Evolutionary conservation across 2,113 vertebrate genomes (phyloP).

Genomic region (Camarhynchus parvulus): DNA sequence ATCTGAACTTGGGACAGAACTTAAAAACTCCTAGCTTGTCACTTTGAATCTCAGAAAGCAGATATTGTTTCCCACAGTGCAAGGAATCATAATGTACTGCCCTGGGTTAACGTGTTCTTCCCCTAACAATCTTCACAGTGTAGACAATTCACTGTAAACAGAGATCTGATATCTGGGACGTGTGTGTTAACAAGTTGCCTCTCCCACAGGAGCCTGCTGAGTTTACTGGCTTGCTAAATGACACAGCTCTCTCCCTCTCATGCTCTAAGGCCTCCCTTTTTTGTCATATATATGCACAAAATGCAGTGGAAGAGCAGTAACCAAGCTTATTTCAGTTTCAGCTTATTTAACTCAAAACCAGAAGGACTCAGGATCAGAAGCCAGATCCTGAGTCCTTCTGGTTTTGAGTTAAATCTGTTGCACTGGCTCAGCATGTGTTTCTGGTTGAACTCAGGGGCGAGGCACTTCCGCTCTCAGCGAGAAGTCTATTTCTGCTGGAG

Average conservation of each 20-base stretch:
- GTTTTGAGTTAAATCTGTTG: not conserved
- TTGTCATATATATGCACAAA: not conserved
- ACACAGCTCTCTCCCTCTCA: not conserved
- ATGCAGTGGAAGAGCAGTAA: not conserved
- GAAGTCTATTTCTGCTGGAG: not conserved
- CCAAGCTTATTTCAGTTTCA: not conserved
- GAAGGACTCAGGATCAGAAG: not conserved
- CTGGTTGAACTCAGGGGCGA: not conserved
- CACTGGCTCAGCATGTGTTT: not conserved
- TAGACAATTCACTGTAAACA: not conserved
- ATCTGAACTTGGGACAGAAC: not conserved
- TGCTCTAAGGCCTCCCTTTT: not conserved
- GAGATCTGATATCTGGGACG: not conserved
- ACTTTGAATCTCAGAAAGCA: not conserved
- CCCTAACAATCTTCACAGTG: not conserved
- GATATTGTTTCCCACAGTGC: not conserved
- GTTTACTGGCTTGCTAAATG: not conserved
- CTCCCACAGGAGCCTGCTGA: not conserved
- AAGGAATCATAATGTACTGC: not conserved
- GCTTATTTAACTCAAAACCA: too few relatives aligned
- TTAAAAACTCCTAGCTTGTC: not conserved
- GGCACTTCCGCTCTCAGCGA: not conserved
- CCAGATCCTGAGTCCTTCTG: not conserved
- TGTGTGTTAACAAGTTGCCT: not conserved
- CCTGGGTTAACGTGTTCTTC: not conserved